phyloP scores from a whole-genome alignment of 2,113 vertebrate species.

The Psittacara wagleri region DNA sequence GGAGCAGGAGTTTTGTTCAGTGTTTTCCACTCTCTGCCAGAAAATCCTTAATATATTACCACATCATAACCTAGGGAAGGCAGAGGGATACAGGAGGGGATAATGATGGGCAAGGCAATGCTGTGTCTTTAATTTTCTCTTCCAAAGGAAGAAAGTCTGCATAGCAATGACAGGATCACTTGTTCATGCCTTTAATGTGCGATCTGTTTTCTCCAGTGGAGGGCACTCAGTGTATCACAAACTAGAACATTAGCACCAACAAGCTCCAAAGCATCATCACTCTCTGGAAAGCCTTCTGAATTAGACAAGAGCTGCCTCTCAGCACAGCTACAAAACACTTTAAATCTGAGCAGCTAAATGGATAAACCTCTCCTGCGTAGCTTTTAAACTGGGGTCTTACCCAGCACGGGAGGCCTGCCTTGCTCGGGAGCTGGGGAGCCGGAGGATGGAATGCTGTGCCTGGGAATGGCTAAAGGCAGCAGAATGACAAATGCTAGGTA shows the following conservation, averaged over 20 bases:
- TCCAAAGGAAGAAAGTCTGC: constrained; percentile 71
- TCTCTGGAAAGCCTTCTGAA: constrained; percentile 77
- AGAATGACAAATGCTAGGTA: constrained; percentile 72
- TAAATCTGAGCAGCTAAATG: constrained; percentile 72
- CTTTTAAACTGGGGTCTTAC: constrained; percentile 49
- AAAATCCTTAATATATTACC: not conserved
- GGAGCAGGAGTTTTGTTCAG: not conserved
- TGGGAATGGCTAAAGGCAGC: constrained; percentile 73
- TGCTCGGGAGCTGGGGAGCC: constrained; percentile 45
- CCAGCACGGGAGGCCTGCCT: constrained; percentile 27
- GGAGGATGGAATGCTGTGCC: constrained; percentile 73
- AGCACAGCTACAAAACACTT: constrained; percentile 77
- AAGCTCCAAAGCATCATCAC: constrained; percentile 77
- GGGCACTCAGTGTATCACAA: constrained; percentile 82
- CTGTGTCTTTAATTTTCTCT: constrained; percentile 81
- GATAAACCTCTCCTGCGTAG: constrained; percentile 67
- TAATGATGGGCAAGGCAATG: not conserved
- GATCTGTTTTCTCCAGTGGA: constrained; percentile 83
- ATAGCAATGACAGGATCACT: constrained; percentile 79
- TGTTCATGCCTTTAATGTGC: constrained; percentile 75
- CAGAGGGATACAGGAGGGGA: not conserved
- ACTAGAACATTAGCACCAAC: constrained; percentile 74
- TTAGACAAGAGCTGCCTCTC: constrained; percentile 78
- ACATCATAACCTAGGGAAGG: not conserved
- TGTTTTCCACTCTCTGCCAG: not conserved